Evolutionary conservation across 1,140 invertebrate species (phyloP).

Genomic region (Acromyrmex heyeri): DNA sequence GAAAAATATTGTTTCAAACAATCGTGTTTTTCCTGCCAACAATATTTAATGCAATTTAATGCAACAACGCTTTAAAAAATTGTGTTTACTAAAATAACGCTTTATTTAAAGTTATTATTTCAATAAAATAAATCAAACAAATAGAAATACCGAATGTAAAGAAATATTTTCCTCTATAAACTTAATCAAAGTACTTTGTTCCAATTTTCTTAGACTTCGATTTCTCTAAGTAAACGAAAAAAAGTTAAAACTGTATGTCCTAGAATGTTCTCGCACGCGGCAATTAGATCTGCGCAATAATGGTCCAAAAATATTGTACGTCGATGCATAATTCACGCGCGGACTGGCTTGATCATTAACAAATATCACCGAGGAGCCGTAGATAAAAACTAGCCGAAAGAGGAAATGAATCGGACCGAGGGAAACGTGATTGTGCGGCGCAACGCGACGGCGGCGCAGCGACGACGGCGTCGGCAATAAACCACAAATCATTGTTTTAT

Average conservation of each 20-base stretch:
- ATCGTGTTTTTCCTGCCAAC: too few species aligned
- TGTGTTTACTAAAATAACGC: too few species aligned
- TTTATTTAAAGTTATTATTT: too few species aligned
- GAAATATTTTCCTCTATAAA: neutral
- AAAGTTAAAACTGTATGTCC: neutral
- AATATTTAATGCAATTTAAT: too few species aligned
- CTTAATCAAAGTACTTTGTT: neutral
- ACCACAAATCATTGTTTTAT: constrained; percentile 80
- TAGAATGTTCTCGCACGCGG: neutral
- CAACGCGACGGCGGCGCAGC: constrained; percentile 21
- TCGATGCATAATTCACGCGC: constrained; percentile 58
- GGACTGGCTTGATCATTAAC: constrained; percentile 32
- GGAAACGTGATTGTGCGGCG: constrained; percentile 57
- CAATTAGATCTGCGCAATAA: constrained; percentile 10
- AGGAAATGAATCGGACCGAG: constrained; percentile 70
- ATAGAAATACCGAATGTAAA: too few species aligned
- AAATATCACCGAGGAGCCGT: constrained; percentile 55
- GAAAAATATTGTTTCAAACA: too few species aligned
- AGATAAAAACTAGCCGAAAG: constrained; percentile 64
- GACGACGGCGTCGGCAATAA: constrained; percentile 68
- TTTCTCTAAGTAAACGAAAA: neutral
- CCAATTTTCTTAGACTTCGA: neutral
- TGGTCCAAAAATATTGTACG: neutral
- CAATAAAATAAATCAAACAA: too few species aligned
- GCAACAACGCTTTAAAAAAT: too few species aligned